Percentiles rank a stretch among this genome's conserved stretches.
Conservation (phyloP, 2,797 vertebrate genomes). For the Enteromius anoplus region DNA sequence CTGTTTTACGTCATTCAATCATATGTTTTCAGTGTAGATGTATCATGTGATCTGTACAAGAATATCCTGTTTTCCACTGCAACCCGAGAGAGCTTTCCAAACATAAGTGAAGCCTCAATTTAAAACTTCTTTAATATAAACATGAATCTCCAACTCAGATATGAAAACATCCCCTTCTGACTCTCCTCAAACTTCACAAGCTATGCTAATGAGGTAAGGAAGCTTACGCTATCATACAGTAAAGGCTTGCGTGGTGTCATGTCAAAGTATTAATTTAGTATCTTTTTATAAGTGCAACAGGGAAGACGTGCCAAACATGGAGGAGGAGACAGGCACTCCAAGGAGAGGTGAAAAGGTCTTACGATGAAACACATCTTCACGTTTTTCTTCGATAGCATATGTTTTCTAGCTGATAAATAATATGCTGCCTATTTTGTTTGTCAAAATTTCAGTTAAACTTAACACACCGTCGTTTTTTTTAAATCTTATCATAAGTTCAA, state of each 20-base stretch:
- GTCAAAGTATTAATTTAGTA: conserved; percentile 49
- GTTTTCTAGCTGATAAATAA: neutral
- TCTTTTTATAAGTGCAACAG: conserved; percentile 4
- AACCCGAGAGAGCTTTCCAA: neutral
- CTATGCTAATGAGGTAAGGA: conserved; percentile 58
- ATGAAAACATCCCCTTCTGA: conserved; percentile 15
- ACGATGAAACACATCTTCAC: conserved; percentile 1
- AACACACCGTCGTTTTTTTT: neutral
- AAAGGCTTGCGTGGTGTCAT: conserved; percentile 48
- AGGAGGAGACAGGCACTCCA: conserved; percentile 16
- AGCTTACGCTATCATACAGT: conserved; percentile 21
- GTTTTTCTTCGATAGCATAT: neutral
- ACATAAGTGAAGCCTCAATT: neutral
- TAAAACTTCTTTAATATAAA: neutral
- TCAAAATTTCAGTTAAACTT: neutral
- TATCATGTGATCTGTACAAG: conserved; percentile 16
- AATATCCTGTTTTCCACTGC: conserved; percentile 23
- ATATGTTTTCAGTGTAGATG: conserved; percentile 11
- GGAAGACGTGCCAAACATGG: conserved; percentile 10
- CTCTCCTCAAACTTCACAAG: conserved; percentile 11
- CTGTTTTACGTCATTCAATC: neutral
- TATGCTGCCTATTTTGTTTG: neutral
- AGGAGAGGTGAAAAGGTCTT: conserved; percentile 35
- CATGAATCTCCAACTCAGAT: neutral
- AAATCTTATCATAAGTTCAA: neutral